Conservation (phyloP, 2,888 invertebrate species). For the Oscheius sp. region DNA sequence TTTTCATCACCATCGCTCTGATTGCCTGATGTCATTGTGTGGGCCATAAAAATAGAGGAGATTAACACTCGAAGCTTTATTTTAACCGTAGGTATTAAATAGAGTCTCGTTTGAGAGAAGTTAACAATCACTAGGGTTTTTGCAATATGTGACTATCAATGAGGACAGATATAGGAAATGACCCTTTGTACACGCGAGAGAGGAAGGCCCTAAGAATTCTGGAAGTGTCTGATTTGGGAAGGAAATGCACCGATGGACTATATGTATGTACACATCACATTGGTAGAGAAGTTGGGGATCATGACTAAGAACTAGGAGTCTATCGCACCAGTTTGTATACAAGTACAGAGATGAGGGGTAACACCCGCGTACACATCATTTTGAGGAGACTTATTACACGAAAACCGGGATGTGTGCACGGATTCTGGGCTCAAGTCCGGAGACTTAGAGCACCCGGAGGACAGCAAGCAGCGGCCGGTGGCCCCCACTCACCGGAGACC, state of each 20-base stretch:
- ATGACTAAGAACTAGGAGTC: constrained; percentile 15
- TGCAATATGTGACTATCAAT: constrained; percentile 18
- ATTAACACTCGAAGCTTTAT: constrained; percentile 22
- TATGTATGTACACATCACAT: constrained; percentile 32
- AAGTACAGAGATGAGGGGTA: constrained; percentile 25
- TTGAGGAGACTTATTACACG: constrained; percentile 19
- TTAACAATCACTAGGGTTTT: not conserved
- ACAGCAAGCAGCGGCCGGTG: constrained; percentile 34
- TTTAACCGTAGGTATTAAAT: constrained; percentile 27
- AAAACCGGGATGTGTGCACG: constrained; percentile 34
- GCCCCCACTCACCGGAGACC: constrained; percentile 35
- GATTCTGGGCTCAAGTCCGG: constrained; percentile 29
- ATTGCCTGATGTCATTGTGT: no score
- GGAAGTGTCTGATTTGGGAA: constrained; percentile 16
- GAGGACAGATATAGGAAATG: constrained; percentile 10
- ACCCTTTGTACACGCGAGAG: constrained; percentile 39
- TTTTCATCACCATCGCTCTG: no score
- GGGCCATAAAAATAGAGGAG: not conserved
- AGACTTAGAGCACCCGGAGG: constrained; percentile 27
- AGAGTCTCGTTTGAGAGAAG: constrained; percentile 22
- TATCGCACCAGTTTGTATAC: constrained; percentile 33
- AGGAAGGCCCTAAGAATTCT: constrained; percentile 34
- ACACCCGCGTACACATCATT: constrained; percentile 31
- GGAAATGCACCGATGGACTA: constrained; percentile 27
- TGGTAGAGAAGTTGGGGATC: not conserved